Conservation (phyloP, 2,888 invertebrate species). For the Unio delphinus region DNA sequence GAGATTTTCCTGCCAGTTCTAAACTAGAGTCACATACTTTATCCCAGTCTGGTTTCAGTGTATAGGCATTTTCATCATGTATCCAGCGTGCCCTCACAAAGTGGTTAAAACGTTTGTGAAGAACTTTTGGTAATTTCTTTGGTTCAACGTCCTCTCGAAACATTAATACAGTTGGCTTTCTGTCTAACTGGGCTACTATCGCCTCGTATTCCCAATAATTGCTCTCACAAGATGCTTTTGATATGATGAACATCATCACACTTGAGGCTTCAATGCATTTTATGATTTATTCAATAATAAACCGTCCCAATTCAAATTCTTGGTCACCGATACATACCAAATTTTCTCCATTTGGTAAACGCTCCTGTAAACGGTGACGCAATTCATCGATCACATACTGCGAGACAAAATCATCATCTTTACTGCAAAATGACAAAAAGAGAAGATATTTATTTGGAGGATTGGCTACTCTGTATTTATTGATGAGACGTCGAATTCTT, state of each 20-base stretch:
- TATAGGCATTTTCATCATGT: not conserved
- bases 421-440: too few species aligned
- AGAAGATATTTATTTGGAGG: too few species aligned
- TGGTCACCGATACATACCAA: too few species aligned
- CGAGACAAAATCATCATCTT: too few species aligned
- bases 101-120: constrained; percentile 5
- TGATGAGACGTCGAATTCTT: too few species aligned
- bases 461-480: too few species aligned
- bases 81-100: too few species aligned
- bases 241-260: constrained; percentile 10
- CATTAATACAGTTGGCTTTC: constrained; percentile 12
- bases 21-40: not conserved
- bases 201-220: constrained; percentile 11
- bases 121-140: constrained; percentile 6
- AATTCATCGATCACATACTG: too few species aligned
- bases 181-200: constrained; percentile 6
- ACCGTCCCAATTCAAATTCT: too few species aligned
- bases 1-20: too few species aligned
- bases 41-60: constrained; percentile 4
- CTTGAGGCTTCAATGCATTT: constrained; percentile 5
- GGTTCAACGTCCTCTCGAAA: constrained; percentile 12
- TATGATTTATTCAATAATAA: constrained; percentile 8
- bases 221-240: constrained; percentile 8
- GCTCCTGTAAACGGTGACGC: too few species aligned
- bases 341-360: too few species aligned